Base-by-base conservation (phyloP, 2,113 vertebrate species). In the Ptilorrhoa leucosticta region DNA sequence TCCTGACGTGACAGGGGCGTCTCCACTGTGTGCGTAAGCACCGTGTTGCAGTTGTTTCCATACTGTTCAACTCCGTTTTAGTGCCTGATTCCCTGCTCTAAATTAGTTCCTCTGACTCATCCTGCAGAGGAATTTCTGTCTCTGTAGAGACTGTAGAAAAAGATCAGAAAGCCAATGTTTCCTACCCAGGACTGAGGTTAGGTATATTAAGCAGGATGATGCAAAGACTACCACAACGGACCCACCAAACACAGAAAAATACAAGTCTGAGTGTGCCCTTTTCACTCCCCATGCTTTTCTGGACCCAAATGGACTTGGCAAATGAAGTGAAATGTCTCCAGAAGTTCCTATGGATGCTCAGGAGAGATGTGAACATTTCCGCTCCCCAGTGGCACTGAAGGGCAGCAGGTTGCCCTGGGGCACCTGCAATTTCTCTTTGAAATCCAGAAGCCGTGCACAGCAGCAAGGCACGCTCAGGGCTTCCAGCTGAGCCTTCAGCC, bases 81-180 rank as follows among this genome's bases (percentile, higher is more conserved):
- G 60, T 78, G 73, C 69, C 77, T 75, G 47, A 51, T 88, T 54
- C 84, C 47, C 77, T 84, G 87, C 60, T 78, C 73, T 79, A 51
- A 84, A 93, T 93, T 66, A 64, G 33, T 56, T 93, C 39, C 39
- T 89, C 60, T 96, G 92, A 97, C 51, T 95, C 81, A 84, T 48
- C 27, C 58, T 93, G 65, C 4, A 4, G 44, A 89, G 69, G 27
- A 93, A 66, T 84, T 84, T 89, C 69, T 89, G 16, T 63, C 53
- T 87, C 81, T 91, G 35, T 18, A 9, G 5, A 51, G 16, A 8
- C 28, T 61, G 23, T 35, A 65, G 39, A 54, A 90, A 57, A 11
- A 70, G n/a, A 45, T 70, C 45, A 73, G 83, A 94, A 95, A 57
- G 13, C 16, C 30, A 26, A 0, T 13, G 7, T 80, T 95, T 92